Evolutionary conservation across 1,140 invertebrate species (phyloP), one percentile per base, ranked within the genome.

Genomic region (Mya arenaria): DNA sequence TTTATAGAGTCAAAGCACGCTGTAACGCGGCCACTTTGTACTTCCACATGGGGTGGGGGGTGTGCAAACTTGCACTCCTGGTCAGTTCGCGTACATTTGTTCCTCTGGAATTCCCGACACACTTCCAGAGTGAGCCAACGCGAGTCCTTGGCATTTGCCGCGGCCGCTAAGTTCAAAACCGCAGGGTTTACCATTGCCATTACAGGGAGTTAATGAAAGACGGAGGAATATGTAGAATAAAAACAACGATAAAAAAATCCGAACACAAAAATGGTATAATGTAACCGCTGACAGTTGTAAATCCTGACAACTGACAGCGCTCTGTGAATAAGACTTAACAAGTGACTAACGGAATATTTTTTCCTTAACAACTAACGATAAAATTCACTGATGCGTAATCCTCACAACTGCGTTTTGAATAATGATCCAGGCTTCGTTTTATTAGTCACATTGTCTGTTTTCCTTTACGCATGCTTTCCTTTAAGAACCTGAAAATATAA

Each of bases 1-100:
- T 99, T 99, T 94, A 99, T 99, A 93, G 98, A 99, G 95, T 99
- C 99, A 95, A 99, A 99, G 95, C 99, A 99, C 87, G 99, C 99
- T 85, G 98, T 99, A 89, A 99, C 99, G 90, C 98, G 95, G 93
- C 99, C 99, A 94, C 99, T 99, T 95, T 99, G 98, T 88, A 99
- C 98, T 94, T 99, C 99, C 88, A 99, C 98, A 94, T 99, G 99
- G 88, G 98, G 96, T 72, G 98, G 98, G 58, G 99, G 99, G 95
- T 99, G 99, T 84, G 99, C 99, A 94, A 99, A 99, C 95, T 99
- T 99, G 96, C 99, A 99, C 94, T 99, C 99, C 87, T 97, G 97
- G 94, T 99, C 99, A 44, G 98, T 96, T 89, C 99, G 96, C 86
- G 98, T 97, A 94, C 99, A 99, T 95, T 99, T 99, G 95, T 99